A percentile compares a stretch with the other conserved stretches of the same genome.
These are phyloP conservation scores for Aegithalos caudatus DNA, from an alignment of 2,113 vertebrate species.

Conservation along the genomic window DNA sequence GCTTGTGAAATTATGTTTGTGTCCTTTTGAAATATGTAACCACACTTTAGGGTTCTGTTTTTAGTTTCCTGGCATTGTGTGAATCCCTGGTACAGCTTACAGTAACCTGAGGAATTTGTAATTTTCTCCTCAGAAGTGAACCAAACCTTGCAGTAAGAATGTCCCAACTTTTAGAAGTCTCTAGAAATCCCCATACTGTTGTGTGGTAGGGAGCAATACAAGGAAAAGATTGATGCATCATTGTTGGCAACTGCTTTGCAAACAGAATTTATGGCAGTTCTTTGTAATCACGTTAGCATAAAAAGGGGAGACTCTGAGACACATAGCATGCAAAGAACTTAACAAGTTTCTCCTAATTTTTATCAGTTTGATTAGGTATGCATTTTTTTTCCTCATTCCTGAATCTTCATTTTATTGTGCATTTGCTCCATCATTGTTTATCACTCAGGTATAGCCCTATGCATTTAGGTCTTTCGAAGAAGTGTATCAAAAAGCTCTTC, in stretches of 20 bases:
- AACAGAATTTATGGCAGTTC: background rate
- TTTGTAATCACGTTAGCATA: background rate
- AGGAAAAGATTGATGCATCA: background rate
- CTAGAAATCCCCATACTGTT: background rate
- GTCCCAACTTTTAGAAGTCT: background rate
- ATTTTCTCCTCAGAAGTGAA: background rate
- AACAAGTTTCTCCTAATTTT: background rate
- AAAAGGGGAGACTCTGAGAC: background rate
- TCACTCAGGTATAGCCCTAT: background rate
- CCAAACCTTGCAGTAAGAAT: background rate
- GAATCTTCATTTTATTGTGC: background rate
- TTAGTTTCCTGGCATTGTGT: background rate
- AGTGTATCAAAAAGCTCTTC: background rate
- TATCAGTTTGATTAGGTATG: background rate
- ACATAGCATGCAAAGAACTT: background rate
- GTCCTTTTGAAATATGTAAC: background rate
- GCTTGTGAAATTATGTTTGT: background rate
- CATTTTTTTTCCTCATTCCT: background rate
- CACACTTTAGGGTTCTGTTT: background rate
- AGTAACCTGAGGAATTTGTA: background rate
- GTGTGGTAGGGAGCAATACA: background rate
- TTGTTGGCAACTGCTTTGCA: background rate
- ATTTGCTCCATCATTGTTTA: background rate
- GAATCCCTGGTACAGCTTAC: background rate
- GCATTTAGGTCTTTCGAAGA: background rate